These are phyloP conservation scores for Drosophila simulans DNA, from an alignment of 1,140 invertebrate genomes.

Conservation along the genomic window DNA sequence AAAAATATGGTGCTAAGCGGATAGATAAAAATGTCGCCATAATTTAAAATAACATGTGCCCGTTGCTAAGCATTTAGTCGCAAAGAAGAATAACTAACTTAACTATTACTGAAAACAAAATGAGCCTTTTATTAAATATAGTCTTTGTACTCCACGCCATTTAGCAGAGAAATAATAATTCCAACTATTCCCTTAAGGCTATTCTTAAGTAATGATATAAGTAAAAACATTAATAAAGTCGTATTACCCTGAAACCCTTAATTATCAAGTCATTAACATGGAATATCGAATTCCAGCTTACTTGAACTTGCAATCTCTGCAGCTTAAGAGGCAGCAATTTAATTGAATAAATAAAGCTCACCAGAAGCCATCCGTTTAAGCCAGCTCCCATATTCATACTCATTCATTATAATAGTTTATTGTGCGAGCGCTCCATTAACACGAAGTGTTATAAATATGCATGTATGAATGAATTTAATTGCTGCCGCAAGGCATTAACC, in stretches of 20 bases:
- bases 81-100: too few species aligned
- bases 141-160: too few species aligned
- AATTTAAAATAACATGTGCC: slow-evolving; percentile 19
- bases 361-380: background rate
- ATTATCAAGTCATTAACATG: background rate
- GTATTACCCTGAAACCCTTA: background rate
- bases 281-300: background rate
- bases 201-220: background rate
- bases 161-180: too few species aligned
- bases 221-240: background rate
- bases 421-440: slow-evolving; percentile 8
- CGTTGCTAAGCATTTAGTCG: background rate
- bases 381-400: slow-evolving; percentile 13
- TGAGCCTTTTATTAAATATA: too few species aligned
- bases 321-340: background rate
- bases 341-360: background rate
- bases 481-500: background rate
- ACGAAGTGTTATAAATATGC: slow-evolving; percentile 19
- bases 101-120: background rate
- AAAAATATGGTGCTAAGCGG: slow-evolving; percentile 15
- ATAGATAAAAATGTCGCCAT: slow-evolving; percentile 21
- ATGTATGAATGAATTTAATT: slow-evolving; percentile 33
- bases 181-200: too few species aligned
- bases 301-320: background rate
- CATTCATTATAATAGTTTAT: slow-evolving; percentile 11